Evolutionary conservation across 2,113 vertebrate genomes (phyloP).

Genomic region (Opisthocomus hoazin): DNA sequence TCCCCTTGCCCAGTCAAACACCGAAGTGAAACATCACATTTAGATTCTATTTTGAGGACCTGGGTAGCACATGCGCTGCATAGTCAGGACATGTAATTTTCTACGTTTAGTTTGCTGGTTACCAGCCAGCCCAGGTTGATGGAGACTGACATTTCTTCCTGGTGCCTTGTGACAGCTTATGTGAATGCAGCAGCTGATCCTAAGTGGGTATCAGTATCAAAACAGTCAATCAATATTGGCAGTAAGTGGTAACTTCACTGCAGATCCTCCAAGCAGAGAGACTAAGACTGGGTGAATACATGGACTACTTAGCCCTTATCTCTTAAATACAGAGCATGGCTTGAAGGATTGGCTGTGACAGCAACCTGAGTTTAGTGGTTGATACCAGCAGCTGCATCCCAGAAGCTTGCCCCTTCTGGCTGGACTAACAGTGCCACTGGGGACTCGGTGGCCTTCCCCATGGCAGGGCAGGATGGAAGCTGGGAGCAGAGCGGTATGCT

Average conservation of each 20-base stretch:
- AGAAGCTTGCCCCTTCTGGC: background rate
- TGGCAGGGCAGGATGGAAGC: background rate
- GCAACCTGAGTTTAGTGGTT: background rate
- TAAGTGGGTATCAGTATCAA: background rate
- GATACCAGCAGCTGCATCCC: background rate
- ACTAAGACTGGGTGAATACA: background rate
- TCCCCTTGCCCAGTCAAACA: background rate
- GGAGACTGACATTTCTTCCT: background rate
- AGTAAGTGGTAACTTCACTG: background rate
- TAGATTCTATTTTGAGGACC: background rate
- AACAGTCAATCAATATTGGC: background rate
- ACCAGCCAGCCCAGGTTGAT: background rate
- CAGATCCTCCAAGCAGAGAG: background rate
- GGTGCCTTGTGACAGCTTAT: background rate
- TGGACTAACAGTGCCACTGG: background rate
- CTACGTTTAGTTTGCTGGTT: background rate
- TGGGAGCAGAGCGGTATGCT: background rate
- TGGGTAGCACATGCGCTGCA: background rate
- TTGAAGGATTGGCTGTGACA: rapidly evolving
- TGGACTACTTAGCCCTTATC: background rate
- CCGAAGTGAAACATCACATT: background rate
- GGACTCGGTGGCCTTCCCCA: background rate
- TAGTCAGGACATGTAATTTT: background rate
- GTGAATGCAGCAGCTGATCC: background rate
- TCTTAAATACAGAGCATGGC: background rate